Evolutionary conservation across 1,140 invertebrate genomes (phyloP).

Genomic region (Andrena cerasifolii): DNA sequence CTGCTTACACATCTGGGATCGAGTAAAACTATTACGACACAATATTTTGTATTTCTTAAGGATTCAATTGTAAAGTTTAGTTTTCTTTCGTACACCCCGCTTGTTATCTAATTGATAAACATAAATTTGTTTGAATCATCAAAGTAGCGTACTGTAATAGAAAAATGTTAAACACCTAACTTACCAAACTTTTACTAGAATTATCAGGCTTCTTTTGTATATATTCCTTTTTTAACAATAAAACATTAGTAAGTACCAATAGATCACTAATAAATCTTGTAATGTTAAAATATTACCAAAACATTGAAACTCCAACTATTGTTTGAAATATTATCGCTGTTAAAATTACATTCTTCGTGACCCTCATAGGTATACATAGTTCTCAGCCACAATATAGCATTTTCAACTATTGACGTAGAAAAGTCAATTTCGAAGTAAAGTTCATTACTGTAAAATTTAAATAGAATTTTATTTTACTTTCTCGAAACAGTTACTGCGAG

Average conservation of each 20-base stretch:
- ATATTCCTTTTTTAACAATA: constrained; percentile 1
- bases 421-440: background rate
- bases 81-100: background rate
- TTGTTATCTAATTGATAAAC: background rate
- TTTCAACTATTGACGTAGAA: background rate
- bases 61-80: constrained; percentile 2
- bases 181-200: constrained; percentile 29
- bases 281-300: constrained; percentile 42
- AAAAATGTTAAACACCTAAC: constrained; percentile 1
- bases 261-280: background rate
- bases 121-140: background rate
- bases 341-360: background rate
- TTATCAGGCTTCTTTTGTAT: background rate
- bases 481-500: background rate
- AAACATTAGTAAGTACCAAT: background rate
- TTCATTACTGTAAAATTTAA: background rate
- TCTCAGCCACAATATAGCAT: background rate
- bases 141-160: background rate
- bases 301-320: background rate
- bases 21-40: background rate
- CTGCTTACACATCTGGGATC: background rate
- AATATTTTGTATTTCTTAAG: background rate
- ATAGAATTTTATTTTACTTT: constrained; percentile 1
- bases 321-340: background rate
- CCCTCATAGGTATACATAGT: background rate